Percentiles rank a stretch among this genome's conserved stretches.
These are phyloP conservation scores for Eucidaris tribuloides DNA, from an alignment of 35 echinoderm and acorn worm genomes.

Conservation along the genomic window DNA sequence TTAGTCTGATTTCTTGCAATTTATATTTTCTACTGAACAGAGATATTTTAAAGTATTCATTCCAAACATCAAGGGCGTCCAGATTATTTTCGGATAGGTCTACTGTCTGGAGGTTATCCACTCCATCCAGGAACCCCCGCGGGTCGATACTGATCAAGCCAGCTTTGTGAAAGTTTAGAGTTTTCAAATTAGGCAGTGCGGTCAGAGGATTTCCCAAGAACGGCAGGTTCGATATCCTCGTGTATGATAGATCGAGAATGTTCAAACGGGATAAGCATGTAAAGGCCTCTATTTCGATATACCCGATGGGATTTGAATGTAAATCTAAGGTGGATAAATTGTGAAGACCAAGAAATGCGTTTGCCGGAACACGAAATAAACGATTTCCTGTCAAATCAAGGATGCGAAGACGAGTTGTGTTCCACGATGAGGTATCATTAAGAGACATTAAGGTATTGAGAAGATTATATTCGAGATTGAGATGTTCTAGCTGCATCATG, in stretches of 20 bases:
- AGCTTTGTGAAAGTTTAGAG: neutral
- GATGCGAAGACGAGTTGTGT: neutral
- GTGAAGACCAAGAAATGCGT: neutral
- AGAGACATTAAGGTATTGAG: neutral
- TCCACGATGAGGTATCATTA: neutral
- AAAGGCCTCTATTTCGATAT: neutral
- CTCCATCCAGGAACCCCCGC: neutral
- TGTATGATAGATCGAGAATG: neutral
- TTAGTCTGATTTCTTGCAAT: neutral
- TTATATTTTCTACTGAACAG: neutral
- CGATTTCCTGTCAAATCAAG: neutral
- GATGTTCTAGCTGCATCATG: neutral
- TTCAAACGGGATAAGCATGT: neutral
- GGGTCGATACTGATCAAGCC: neutral
- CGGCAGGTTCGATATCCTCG: neutral
- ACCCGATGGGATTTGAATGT: neutral
- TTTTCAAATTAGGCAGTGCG: neutral
- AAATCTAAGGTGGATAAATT: neutral
- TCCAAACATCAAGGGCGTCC: neutral
- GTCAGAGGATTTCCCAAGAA: neutral
- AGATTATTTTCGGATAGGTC: neutral
- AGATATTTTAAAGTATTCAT: slow-evolving; percentile 9
- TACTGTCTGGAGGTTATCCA: neutral
- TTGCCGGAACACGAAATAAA: neutral
- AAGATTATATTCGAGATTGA: neutral